These are phyloP conservation scores for Drosophila cardini DNA, from an alignment of 1,140 invertebrate species.

Conservation along the genomic window DNA sequence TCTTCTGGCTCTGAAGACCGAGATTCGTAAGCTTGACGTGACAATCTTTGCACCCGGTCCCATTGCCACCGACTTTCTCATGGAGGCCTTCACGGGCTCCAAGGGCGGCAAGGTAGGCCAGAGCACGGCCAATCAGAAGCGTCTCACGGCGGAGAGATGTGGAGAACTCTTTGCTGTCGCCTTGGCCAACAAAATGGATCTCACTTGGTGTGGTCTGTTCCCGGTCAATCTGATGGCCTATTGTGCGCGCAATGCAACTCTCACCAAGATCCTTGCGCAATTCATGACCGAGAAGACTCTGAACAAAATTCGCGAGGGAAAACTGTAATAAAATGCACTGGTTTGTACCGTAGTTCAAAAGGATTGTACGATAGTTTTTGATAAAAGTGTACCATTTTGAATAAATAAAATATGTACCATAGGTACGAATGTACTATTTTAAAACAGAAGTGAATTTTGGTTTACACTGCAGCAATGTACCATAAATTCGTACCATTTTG, in stretches of 20 bases:
- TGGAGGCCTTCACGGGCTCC: slow-evolving; percentile 89
- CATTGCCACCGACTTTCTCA: slow-evolving; percentile 89
- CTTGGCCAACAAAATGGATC: slow-evolving; percentile 90
- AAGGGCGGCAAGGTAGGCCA: slow-evolving; percentile 86
- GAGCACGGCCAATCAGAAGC: slow-evolving; percentile 85
- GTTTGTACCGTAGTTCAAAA: background rate
- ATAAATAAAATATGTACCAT: too few species aligned
- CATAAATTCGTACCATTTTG: too few species aligned
- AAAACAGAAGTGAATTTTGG: too few species aligned
- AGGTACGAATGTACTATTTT: too few species aligned
- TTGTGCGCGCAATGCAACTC: slow-evolving; percentile 87
- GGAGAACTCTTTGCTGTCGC: slow-evolving; percentile 90
- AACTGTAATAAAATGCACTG: slow-evolving; percentile 47
- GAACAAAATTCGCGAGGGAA: slow-evolving; percentile 84
- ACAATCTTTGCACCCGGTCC: slow-evolving; percentile 92
- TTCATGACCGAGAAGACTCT: slow-evolving; percentile 77
- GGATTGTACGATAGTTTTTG: background rate
- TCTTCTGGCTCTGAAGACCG: slow-evolving; percentile 87
- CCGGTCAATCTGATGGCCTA: slow-evolving; percentile 89
- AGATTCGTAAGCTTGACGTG: slow-evolving; percentile 87
- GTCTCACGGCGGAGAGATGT: slow-evolving; percentile 90
- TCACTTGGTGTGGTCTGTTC: slow-evolving; percentile 91
- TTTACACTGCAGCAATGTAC: too few species aligned
- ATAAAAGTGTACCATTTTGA: background rate
- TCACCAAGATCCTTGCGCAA: slow-evolving; percentile 84